Conservation (phyloP, 30 jellyfish, hydroid and myxozoan species). For the Sanderia malayensis region DNA sequence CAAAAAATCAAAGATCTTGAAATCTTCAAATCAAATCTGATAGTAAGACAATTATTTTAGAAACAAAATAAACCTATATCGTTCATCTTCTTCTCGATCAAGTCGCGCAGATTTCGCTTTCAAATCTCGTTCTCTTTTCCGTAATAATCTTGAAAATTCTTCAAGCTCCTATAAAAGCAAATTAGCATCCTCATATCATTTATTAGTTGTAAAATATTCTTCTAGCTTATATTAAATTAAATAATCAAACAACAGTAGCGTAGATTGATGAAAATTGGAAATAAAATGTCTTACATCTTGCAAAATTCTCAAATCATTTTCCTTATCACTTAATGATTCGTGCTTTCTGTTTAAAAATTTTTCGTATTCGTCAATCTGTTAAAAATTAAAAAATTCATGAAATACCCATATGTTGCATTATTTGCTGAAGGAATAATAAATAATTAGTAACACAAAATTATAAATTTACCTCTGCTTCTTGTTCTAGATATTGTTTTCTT, state of each 20-base stretch:
- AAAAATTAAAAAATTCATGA: not conserved
- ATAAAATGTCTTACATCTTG: conserved; percentile 64
- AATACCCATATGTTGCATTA: too few species aligned
- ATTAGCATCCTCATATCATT: too few species aligned
- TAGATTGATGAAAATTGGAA: too few species aligned
- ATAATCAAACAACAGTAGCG: too few species aligned
- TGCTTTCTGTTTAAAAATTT: conserved; percentile 64
- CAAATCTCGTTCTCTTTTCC: conserved; percentile 60
- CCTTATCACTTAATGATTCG: conserved; percentile 67
- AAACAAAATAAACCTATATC: conserved; percentile 34
- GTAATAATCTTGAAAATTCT: conserved; percentile 58
- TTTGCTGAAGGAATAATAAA: too few species aligned
- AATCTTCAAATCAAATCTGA: too few species aligned
- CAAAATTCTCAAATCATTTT: conserved; percentile 62
- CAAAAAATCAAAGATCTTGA: too few species aligned
- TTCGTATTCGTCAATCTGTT: conserved; percentile 70
- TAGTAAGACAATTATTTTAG: too few species aligned
- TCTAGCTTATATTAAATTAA: too few species aligned
- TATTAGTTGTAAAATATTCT: too few species aligned
- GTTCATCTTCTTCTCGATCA: conserved; percentile 27
- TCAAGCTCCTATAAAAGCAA: conserved; percentile 68
- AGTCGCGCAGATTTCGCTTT: conserved; percentile 55
- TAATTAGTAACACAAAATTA: not conserved
- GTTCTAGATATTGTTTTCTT: conserved; percentile 49
- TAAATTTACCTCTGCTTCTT: conserved; percentile 66